Percentiles rank a stretch among this genome's conserved stretches.
phyloP scores from a whole-genome alignment of 1,140 invertebrate genomes.

The Tribolium madens region DNA sequence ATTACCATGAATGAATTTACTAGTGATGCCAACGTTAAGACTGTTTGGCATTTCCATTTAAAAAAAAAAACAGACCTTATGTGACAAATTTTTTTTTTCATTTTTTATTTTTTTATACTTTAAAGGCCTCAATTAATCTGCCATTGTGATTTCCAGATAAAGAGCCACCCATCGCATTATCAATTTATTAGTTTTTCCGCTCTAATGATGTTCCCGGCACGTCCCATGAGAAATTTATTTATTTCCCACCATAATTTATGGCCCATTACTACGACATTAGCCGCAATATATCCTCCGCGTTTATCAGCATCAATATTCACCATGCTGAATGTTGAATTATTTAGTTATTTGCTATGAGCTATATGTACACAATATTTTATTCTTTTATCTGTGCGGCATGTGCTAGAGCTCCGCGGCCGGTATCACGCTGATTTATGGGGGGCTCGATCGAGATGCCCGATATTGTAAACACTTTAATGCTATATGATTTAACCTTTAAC shows the following conservation, averaged over 20 bases:
- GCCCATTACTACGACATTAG: slow-evolving; percentile 15
- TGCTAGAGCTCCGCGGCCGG: slow-evolving; percentile 35
- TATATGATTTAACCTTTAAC: slow-evolving; percentile 56
- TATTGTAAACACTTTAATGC: slow-evolving; percentile 56
- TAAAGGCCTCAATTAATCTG: neutral
- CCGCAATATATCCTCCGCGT: slow-evolving; percentile 26
- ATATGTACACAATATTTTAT: slow-evolving; percentile 44
- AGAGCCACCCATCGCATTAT: neutral
- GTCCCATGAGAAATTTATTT: slow-evolving; percentile 9
- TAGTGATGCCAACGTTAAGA: no score
- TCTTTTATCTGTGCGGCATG: slow-evolving; percentile 42
- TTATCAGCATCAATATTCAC: slow-evolving; percentile 32
- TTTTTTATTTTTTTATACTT: neutral
- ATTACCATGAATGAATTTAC: no score
- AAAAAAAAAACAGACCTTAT: no score
- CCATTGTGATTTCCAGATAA: neutral
- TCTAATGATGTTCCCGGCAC: slow-evolving; percentile 10
- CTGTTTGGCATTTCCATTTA: no score
- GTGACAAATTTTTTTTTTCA: no score
- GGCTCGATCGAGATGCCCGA: slow-evolving; percentile 51
- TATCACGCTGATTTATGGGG: slow-evolving; percentile 49
- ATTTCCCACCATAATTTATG: slow-evolving; percentile 16
- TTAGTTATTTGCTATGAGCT: slow-evolving; percentile 32
- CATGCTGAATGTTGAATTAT: slow-evolving; percentile 25
- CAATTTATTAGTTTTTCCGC: slow-evolving; percentile 19